A percentile compares a stretch with the other conserved stretches of the same genome.
Conservation (phyloP, 2,113 vertebrate species). For the Vombatus ursinus region DNA sequence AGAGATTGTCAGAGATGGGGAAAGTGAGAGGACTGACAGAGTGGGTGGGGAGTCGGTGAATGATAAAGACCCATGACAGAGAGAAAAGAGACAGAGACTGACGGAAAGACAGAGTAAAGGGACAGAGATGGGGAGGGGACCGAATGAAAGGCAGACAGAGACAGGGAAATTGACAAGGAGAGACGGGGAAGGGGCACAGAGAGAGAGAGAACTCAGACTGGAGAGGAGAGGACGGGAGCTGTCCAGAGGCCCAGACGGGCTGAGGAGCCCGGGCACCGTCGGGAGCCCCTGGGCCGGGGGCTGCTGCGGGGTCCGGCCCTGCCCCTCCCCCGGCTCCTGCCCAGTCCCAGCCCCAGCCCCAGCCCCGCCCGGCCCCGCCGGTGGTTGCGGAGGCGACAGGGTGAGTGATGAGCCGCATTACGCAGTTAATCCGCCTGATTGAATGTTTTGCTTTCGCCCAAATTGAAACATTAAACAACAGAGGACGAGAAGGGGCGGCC, state of each 20-base stretch:
- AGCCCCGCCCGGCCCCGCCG: slow-evolving; percentile 77
- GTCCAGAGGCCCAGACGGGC: neutral
- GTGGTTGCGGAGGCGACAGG: slow-evolving; percentile 91
- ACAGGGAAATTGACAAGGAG: neutral
- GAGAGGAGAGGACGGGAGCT: neutral
- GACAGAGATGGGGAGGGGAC: neutral
- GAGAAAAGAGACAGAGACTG: too few relatives aligned
- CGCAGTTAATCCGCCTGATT: slow-evolving; percentile 99
- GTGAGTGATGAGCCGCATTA: slow-evolving; percentile 99
- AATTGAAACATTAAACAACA: slow-evolving; percentile 99
- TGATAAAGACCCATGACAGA: neutral
- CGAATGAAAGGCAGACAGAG: neutral
- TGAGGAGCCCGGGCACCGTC: neutral
- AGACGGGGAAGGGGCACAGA: too few relatives aligned
- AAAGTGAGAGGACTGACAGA: neutral
- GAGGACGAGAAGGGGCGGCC: slow-evolving; percentile 84
- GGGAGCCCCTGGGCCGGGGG: neutral
- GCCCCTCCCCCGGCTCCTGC: slow-evolving; percentile 51
- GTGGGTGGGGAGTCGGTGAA: neutral
- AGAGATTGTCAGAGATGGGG: slow-evolving; percentile 29
- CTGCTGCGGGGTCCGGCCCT: neutral
- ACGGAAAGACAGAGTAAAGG: neutral
- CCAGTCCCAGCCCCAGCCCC: slow-evolving; percentile 45
- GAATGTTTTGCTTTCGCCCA: slow-evolving; percentile 98
- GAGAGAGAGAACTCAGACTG: neutral